Conservation (phyloP, 2,797 vertebrate genomes). For the Florisuga fusca region DNA sequence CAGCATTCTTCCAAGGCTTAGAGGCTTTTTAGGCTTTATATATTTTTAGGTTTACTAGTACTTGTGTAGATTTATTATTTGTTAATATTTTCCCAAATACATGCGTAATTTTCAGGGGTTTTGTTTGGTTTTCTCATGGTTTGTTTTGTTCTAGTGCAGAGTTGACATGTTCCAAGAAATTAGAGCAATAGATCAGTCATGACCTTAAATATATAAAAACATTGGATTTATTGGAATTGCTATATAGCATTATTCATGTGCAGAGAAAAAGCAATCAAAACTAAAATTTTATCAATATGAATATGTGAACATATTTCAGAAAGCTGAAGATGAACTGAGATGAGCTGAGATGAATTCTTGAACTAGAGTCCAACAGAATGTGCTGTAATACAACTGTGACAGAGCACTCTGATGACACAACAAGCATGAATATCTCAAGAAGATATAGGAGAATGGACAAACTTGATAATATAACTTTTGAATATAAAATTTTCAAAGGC, state of each 20-base stretch:
- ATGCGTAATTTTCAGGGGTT: neutral
- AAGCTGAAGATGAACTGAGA: too few species aligned
- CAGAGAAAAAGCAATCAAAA: neutral
- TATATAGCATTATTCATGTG: neutral
- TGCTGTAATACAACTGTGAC: neutral
- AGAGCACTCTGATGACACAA: neutral
- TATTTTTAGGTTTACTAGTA: neutral
- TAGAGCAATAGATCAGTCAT: neutral
- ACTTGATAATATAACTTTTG: neutral
- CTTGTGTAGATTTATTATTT: neutral
- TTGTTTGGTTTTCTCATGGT: neutral
- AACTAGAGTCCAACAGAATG: neutral
- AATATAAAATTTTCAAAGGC: neutral
- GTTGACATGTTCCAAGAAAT: neutral
- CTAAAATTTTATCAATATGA: neutral
- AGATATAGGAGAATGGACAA: neutral
- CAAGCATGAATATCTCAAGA: neutral
- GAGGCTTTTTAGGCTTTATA: neutral
- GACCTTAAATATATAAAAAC: neutral
- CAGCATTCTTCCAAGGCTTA: neutral
- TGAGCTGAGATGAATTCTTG: neutral
- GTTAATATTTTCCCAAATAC: neutral
- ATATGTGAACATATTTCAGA: neutral
- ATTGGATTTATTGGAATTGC: neutral
- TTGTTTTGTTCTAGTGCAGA: neutral